Percentiles rank a stretch among this genome's conserved stretches.
Evolutionary conservation across 2,113 vertebrate species (phyloP).

Genomic region (Electrona antarctica): DNA sequence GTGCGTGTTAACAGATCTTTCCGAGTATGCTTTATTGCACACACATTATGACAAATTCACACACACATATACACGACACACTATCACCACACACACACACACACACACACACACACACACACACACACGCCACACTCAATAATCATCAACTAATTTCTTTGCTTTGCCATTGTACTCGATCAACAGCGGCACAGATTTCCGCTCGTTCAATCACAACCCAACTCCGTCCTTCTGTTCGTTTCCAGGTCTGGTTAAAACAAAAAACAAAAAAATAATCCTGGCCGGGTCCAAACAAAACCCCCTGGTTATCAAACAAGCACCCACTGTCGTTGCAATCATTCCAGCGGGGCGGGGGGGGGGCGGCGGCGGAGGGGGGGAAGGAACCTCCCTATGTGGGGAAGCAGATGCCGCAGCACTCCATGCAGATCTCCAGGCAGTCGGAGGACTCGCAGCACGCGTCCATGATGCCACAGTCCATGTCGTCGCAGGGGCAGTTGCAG

Average conservation of each 20-base stretch:
- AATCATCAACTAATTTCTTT: conserved; percentile 6
- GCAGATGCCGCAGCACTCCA: conserved; percentile 99
- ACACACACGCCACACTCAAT: background rate
- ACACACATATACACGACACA: conserved; percentile 7
- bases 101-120: background rate
- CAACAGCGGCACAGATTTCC: conserved; percentile 21
- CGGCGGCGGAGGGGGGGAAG: too few relatives aligned
- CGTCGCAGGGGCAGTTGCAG: conserved; percentile 80
- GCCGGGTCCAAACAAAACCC: too few relatives aligned
- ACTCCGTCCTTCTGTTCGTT: too few relatives aligned
- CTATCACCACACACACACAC: background rate
- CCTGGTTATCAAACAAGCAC: too few relatives aligned
- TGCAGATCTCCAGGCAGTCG: conserved; percentile 98
- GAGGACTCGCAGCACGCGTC: conserved; percentile 97
- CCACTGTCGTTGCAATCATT: too few relatives aligned
- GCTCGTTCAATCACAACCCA: too few relatives aligned
- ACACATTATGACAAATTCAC: conserved; percentile 2
- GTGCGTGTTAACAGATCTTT: conserved; percentile 51
- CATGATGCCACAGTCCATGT: conserved; percentile 97
- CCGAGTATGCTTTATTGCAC: conserved; percentile 23
- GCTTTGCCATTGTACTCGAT: conserved; percentile 37
- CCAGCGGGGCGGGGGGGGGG: too few relatives aligned
- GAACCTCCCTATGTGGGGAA: conserved; percentile 85
- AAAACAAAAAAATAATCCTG: too few relatives aligned
- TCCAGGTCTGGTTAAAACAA: too few relatives aligned